Evolutionary conservation across 1,140 invertebrate species (phyloP).

Genomic region (Colletes gigas): DNA sequence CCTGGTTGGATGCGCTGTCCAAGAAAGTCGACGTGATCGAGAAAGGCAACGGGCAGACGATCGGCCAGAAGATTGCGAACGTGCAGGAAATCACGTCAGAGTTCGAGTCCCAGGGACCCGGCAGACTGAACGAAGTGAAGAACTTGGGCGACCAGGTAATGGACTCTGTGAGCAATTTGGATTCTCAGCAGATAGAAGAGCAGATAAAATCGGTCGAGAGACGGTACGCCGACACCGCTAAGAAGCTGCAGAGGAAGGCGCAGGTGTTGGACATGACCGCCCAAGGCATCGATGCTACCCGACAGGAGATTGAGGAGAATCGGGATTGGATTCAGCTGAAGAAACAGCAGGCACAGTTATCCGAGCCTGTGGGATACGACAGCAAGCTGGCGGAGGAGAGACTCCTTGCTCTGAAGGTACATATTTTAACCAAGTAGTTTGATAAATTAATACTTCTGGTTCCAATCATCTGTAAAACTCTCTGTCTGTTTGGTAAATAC

Average conservation of each 20-base stretch:
- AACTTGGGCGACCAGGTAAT: constrained; percentile 86
- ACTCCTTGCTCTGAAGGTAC: constrained; percentile 85
- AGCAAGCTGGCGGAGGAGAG: constrained; percentile 88
- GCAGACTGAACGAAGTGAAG: constrained; percentile 86
- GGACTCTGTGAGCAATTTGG: constrained; percentile 91
- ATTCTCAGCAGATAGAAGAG: constrained; percentile 95
- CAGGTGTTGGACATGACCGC: constrained; percentile 90
- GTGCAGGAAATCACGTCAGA: constrained; percentile 86
- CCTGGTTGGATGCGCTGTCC: constrained; percentile 89
- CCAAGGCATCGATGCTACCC: constrained; percentile 89
- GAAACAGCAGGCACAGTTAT: constrained; percentile 85
- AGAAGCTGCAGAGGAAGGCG: constrained; percentile 90
- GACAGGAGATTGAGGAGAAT: constrained; percentile 87
- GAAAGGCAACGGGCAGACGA: constrained; percentile 91
- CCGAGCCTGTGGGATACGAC: constrained; percentile 87
- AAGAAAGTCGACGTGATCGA: constrained; percentile 91
- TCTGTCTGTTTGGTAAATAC: not conserved
- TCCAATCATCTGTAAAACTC: no score
- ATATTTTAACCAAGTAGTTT: not conserved
- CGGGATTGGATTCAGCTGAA: constrained; percentile 91
- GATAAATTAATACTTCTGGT: no score
- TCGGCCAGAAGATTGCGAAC: constrained; percentile 88
- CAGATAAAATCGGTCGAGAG: constrained; percentile 91
- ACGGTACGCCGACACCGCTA: constrained; percentile 90
- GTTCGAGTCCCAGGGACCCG: constrained; percentile 86